Percentiles rank a stretch among this genome's conserved stretches.
Conservation (phyloP, 2,797 vertebrate genomes). For the Mus caroli region DNA sequence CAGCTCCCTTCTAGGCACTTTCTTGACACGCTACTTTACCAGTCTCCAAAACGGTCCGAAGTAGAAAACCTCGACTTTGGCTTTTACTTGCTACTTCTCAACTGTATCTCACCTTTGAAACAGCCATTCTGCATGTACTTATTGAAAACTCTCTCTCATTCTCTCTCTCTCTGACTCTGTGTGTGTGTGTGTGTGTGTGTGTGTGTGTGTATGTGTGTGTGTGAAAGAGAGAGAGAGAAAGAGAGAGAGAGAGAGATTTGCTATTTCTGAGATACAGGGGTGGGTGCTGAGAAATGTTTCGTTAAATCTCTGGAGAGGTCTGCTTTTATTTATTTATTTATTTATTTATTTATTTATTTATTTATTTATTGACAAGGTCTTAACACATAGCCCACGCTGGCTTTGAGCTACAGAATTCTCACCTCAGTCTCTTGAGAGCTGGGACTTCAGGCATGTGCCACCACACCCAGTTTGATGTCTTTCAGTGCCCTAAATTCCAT, state of each 20-base stretch:
- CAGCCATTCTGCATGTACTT: neutral
- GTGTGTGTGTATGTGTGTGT: neutral
- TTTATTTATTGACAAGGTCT: neutral
- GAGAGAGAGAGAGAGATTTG: neutral
- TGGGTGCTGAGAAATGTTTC: neutral
- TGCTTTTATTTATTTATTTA: neutral
- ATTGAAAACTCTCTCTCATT: too few relatives aligned
- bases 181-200: neutral
- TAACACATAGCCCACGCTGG: neutral
- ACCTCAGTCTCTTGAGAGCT: neutral
- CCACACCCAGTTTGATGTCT: neutral
- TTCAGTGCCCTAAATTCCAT: neutral
- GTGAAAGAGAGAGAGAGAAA: too few relatives aligned
- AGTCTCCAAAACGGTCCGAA: neutral
- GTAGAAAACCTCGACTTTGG: neutral
- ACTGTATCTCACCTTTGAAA: neutral
- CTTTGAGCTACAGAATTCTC: neutral
- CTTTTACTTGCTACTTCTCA: neutral
- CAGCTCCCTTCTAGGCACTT: neutral
- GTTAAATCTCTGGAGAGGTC: neutral
- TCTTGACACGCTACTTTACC: neutral
- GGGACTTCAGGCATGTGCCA: neutral
- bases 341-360: neutral
- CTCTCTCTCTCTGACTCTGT: neutral
- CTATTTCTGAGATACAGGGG: neutral